Conservation (phyloP, 2,113 vertebrate genomes). For the Anhinga rufa region DNA sequence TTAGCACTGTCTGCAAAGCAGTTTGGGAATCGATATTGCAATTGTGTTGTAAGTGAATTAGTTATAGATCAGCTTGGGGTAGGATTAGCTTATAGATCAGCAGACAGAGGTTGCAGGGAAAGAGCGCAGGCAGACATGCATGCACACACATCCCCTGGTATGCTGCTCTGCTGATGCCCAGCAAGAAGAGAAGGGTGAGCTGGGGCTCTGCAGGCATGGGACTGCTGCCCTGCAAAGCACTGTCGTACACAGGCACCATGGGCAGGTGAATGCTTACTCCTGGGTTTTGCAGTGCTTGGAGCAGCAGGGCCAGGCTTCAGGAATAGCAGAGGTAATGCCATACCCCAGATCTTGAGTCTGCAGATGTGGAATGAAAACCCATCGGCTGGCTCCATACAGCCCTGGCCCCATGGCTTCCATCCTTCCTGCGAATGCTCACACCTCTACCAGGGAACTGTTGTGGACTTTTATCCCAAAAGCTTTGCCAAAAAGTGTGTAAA, state of each 20-base stretch:
- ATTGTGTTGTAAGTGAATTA: constrained; percentile 73
- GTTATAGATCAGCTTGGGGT: constrained; percentile 71
- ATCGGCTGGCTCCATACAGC: rapidly evolving
- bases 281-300: background rate
- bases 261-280: rapidly evolving
- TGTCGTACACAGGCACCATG: rapidly evolving
- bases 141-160: background rate
- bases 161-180: background rate
- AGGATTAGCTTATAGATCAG: constrained; percentile 70
- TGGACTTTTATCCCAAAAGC: background rate
- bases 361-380: background rate
- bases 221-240: background rate
- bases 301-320: background rate
- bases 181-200: background rate
- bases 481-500: background rate
- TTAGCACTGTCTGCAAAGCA: constrained; percentile 64
- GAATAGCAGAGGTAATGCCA: background rate
- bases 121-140: background rate
- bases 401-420: background rate
- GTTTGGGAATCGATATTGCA: constrained; percentile 69
- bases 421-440: background rate
- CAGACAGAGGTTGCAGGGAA: constrained; percentile 48
- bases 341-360: background rate
- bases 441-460: background rate
- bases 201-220: background rate